These are phyloP conservation scores for Scaptomyza graminum DNA, from an alignment of 1,140 invertebrate species.

Conservation along the genomic window DNA sequence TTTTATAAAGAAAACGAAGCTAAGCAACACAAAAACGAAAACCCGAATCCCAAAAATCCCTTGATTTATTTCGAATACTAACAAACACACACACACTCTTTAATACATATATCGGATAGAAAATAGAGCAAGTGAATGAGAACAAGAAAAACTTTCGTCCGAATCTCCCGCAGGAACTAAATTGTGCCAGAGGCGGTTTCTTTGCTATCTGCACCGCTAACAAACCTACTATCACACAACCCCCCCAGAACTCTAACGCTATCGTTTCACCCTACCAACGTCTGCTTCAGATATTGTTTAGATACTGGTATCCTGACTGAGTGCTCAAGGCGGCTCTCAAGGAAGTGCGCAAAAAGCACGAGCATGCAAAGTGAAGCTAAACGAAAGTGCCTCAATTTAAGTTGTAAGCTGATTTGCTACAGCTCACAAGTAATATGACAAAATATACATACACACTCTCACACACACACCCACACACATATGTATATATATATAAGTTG, in stretches of 20 bases:
- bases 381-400: constrained; percentile 82
- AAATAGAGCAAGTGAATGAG: constrained; percentile 74
- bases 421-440: constrained; percentile 58
- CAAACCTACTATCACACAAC: background rate
- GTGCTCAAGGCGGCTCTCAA: constrained; percentile 54
- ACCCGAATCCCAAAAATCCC: constrained; percentile 77
- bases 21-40: constrained; percentile 1
- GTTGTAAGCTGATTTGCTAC: constrained; percentile 78
- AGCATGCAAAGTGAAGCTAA: constrained; percentile 80
- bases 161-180: constrained; percentile 74
- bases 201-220: constrained; percentile 48
- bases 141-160: constrained; percentile 49
- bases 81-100: constrained; percentile 35
- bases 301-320: constrained; percentile 24
- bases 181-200: constrained; percentile 76
- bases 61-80: constrained; percentile 79
- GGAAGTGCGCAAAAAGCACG: constrained; percentile 65
- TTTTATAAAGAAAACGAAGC: constrained; percentile 42
- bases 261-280: too few relatives aligned
- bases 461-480: too few relatives aligned
- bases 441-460: constrained; percentile 24
- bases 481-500: constrained; percentile 27
- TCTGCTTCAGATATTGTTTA: constrained; percentile 14
- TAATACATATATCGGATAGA: constrained; percentile 39
- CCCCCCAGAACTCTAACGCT: too few relatives aligned